Conservation (phyloP, 2,113 vertebrate genomes). For the Indri indri region DNA sequence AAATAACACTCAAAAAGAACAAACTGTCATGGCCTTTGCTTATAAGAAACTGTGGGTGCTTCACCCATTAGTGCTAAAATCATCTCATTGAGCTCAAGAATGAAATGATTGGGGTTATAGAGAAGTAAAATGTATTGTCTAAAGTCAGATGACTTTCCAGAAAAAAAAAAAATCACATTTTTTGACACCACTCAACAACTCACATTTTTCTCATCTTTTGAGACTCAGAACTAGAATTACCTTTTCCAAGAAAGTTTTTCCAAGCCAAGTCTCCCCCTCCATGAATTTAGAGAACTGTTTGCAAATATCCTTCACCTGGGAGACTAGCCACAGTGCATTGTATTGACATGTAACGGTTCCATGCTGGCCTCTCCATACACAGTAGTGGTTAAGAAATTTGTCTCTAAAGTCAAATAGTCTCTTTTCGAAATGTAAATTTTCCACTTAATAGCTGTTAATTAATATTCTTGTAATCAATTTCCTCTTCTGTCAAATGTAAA, state of each 20-base stretch:
- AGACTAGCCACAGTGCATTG: neutral
- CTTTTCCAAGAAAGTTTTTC: neutral
- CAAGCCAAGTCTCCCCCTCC: neutral
- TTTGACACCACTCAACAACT: neutral
- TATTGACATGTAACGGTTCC: neutral
- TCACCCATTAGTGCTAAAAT: neutral
- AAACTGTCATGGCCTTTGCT: neutral
- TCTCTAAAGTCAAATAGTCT: neutral
- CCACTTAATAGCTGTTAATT: neutral
- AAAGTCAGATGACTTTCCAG: neutral
- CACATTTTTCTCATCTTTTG: neutral
- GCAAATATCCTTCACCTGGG: neutral
- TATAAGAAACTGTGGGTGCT: neutral
- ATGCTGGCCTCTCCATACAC: neutral
- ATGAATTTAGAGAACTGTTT: neutral
- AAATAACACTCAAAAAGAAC: neutral
- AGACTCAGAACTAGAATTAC: neutral
- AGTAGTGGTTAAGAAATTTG: neutral
- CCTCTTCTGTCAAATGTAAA: neutral
- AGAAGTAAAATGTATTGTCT: neutral
- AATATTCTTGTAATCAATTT: neutral
- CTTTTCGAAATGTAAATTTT: neutral
- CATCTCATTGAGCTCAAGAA: neutral
- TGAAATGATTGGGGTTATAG: neutral
- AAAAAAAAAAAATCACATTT: conserved; percentile 24